Conservation (phyloP, 1,140 invertebrate species). For the Arion vulgaris region DNA sequence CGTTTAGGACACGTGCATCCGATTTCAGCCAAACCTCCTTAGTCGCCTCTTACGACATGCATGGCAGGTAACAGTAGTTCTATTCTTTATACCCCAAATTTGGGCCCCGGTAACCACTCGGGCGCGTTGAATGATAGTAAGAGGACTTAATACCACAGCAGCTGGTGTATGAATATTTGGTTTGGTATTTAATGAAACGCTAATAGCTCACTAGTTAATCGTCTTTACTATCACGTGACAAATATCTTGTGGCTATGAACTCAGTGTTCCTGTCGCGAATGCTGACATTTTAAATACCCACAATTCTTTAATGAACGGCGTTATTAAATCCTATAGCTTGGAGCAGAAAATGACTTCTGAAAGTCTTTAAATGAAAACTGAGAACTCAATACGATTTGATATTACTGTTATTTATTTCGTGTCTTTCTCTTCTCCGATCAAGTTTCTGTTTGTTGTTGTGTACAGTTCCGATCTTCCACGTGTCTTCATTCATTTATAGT, state of each 20-base stretch:
- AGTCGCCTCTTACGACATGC: too few relatives aligned
- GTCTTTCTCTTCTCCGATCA: not conserved
- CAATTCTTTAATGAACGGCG: not conserved
- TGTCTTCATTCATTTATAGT: not conserved
- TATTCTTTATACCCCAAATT: too few relatives aligned
- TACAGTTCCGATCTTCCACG: not conserved
- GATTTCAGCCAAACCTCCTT: too few relatives aligned
- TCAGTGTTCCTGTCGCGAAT: not conserved
- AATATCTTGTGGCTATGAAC: not conserved
- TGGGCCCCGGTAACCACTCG: too few relatives aligned
- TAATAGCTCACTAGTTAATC: not conserved
- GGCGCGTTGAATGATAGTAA: too few relatives aligned
- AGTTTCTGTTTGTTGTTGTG: not conserved
- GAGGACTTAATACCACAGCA: too few relatives aligned
- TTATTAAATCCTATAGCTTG: not conserved
- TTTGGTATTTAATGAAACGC: not conserved
- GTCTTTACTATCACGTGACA: not conserved
- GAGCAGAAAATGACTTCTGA: not conserved
- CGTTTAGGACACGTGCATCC: too few relatives aligned
- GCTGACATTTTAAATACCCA: conserved; percentile 3
- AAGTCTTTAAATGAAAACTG: conserved; percentile 1
- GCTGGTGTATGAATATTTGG: too few relatives aligned
- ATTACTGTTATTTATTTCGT: not conserved
- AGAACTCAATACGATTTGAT: not conserved
- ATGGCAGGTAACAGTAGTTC: too few relatives aligned